Conservation (phyloP, 2,888 invertebrate species). For the Scaptomyza cyrtandrae region DNA sequence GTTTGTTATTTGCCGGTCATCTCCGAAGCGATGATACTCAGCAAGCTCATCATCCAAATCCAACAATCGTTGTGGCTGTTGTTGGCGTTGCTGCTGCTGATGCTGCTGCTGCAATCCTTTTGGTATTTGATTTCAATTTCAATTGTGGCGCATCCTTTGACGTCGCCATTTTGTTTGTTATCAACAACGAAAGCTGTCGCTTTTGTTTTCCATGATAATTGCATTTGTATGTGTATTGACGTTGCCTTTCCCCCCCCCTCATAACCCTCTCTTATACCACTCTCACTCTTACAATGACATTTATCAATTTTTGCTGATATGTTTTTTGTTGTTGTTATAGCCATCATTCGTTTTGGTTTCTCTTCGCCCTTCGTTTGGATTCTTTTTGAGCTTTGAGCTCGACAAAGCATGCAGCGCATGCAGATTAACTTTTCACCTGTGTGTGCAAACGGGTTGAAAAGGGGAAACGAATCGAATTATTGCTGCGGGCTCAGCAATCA, state of each 20-base stretch:
- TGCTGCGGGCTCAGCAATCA: constrained; percentile 64
- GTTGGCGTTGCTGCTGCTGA: constrained; percentile 21
- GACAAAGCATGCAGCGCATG: constrained; percentile 78
- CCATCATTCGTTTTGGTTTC: constrained; percentile 2
- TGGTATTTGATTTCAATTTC: constrained; percentile 76
- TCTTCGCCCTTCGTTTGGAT: neutral
- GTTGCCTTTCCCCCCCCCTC: neutral
- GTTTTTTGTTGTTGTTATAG: constrained; percentile 36
- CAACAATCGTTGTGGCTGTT: constrained; percentile 25
- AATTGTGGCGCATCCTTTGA: constrained; percentile 79
- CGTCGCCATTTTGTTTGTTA: constrained; percentile 71
- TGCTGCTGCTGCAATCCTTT: constrained; percentile 67
- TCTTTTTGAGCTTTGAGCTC: constrained; percentile 58
- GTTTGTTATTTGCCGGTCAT: constrained; percentile 51
- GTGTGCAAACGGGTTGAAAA: constrained; percentile 4
- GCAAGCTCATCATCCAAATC: constrained; percentile 55
- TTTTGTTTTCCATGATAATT: constrained; percentile 80
- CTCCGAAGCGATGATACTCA: constrained; percentile 19
- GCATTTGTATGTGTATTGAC: constrained; percentile 69
- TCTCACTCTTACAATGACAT: constrained; percentile 47
- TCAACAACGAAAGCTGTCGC: constrained; percentile 73
- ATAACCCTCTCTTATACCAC: neutral
- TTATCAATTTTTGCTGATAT: constrained; percentile 75
- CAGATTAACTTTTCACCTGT: constrained; percentile 79
- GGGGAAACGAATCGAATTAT: constrained; percentile 1